Conservation (phyloP, 2,888 invertebrate species). For the Hemithea aestivaria region DNA sequence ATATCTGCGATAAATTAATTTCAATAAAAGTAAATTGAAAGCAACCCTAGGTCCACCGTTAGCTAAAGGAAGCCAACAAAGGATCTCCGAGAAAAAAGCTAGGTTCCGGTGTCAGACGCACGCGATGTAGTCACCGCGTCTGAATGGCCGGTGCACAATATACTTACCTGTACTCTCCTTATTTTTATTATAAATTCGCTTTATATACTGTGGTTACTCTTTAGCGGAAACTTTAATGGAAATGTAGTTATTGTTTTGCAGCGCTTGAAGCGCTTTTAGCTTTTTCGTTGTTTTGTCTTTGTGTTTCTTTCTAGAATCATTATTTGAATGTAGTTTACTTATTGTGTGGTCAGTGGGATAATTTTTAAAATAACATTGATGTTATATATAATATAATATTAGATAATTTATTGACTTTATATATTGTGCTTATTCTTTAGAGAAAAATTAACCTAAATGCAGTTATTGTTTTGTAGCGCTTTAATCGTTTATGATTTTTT, state of each 20-base stretch:
- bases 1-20: too few species aligned
- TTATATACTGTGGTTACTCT: conserved; percentile 9
- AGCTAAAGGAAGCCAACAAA: conserved; percentile 63
- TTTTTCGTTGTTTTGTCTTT: not conserved
- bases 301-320: too few species aligned
- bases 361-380: too few species aligned
- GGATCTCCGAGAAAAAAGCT: conserved; percentile 59
- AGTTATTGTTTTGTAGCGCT: too few species aligned
- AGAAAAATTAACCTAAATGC: too few species aligned
- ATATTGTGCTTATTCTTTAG: too few species aligned
- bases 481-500: too few species aligned
- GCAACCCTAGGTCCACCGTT: conserved; percentile 24
- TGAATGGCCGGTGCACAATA: conserved; percentile 33
- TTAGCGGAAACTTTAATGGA: conserved; percentile 18
- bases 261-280: conserved; percentile 4
- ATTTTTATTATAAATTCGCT: conserved; percentile 14
- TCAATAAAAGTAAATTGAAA: too few species aligned
- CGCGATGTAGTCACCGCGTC: conserved; percentile 38
- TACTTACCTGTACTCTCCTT: conserved; percentile 7
- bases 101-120: conserved; percentile 68
- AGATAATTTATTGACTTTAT: too few species aligned
- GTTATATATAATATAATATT: too few species aligned
- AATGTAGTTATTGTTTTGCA: conserved; percentile 9
- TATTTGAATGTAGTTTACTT: too few species aligned
- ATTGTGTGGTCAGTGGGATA: too few species aligned